Conservation (phyloP, 2,113 vertebrate genomes). For the Brachirus orientalis region DNA sequence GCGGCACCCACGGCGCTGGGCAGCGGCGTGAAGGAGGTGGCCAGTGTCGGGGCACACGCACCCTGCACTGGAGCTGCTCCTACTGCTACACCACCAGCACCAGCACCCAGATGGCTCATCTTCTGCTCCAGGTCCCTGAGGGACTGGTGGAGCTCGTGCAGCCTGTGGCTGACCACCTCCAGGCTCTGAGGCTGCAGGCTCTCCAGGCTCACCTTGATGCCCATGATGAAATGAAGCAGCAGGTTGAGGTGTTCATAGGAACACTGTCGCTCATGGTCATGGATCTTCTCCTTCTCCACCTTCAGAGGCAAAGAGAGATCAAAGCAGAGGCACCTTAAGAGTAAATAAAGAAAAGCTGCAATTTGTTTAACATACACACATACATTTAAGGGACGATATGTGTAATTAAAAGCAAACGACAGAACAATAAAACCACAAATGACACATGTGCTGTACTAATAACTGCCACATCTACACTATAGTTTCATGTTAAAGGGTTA, state of each 20-base stretch:
- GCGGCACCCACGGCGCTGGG: constrained; percentile 74
- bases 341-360: no score
- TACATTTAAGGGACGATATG: no score
- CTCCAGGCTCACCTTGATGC: constrained; percentile 86
- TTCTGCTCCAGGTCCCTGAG: constrained; percentile 82
- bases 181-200: constrained; percentile 84
- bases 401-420: no score
- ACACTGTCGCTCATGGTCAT: constrained; percentile 87
- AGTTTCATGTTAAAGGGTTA: no score
- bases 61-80: constrained; percentile 64
- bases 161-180: constrained; percentile 81
- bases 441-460: no score
- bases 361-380: no score
- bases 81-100: neutral
- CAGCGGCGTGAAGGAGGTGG: constrained; percentile 80
- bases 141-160: constrained; percentile 83
- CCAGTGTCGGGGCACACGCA: constrained; percentile 65
- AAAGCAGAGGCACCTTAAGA: constrained; percentile 12
- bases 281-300: constrained; percentile 90
- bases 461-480: no score
- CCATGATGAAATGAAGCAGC: constrained; percentile 88
- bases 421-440: no score
- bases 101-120: constrained; percentile 78
- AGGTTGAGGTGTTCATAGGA: constrained; percentile 91
- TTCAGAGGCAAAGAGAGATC: constrained; percentile 52